Evolutionary conservation across 1,140 invertebrate genomes (phyloP).

Genomic region (Drosophila pseudoobscura): DNA sequence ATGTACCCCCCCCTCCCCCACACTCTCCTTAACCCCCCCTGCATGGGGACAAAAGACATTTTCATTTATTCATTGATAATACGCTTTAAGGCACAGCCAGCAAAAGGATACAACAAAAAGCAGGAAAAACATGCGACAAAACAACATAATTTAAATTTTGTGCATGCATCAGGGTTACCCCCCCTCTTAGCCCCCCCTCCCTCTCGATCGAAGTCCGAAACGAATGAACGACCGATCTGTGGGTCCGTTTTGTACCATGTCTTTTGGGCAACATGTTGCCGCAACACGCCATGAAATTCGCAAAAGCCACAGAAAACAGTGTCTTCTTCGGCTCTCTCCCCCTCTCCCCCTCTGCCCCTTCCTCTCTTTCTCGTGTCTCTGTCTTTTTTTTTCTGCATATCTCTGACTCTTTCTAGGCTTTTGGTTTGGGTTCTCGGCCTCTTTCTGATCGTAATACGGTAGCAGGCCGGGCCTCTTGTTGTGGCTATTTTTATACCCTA

Average conservation of each 20-base stretch:
- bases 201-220: conserved; percentile 6
- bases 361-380: conserved; percentile 7
- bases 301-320: conserved; percentile 28
- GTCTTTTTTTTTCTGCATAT: too few species aligned
- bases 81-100: conserved; percentile 24
- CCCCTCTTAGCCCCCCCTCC: not conserved
- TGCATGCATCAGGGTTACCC: conserved; percentile 60
- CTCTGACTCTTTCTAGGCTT: too few species aligned
- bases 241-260: too few species aligned
- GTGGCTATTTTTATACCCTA: too few species aligned
- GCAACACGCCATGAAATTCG: conserved; percentile 63
- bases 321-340: not conserved
- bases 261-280: conserved; percentile 68
- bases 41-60: conserved; percentile 62
- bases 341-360: not conserved
- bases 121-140: conserved; percentile 79
- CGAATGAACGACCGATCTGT: not conserved
- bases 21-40: too few species aligned
- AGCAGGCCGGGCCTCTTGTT: conserved; percentile 27
- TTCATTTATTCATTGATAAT: conserved; percentile 82
- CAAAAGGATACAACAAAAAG: conserved; percentile 12
- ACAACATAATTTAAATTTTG: conserved; percentile 83
- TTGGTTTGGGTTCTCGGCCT: not conserved
- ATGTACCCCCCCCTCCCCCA: not conserved
- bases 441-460: conserved; percentile 60